Conservation (phyloP, 2,888 invertebrate genomes). For the Willowsia nigromaculata region DNA sequence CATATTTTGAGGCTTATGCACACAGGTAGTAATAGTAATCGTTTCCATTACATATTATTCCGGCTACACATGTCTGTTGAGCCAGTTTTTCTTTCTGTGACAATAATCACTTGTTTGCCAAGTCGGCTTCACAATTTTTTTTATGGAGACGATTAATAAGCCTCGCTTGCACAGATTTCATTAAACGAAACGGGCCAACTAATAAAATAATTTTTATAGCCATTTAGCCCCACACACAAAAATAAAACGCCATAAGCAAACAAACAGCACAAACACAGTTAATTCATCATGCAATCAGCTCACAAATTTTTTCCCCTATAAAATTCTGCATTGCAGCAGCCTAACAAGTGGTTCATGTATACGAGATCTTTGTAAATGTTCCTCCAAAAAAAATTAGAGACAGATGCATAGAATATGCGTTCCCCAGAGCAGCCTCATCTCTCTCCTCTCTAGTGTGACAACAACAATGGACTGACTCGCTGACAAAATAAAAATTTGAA, state of each 20-base stretch:
- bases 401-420: background rate
- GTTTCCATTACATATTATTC: background rate
- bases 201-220: too few species aligned
- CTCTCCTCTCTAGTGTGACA: slow-evolving; percentile 70
- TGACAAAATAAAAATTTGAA: slow-evolving; percentile 59
- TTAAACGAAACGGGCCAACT: background rate
- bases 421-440: background rate
- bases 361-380: too few species aligned
- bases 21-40: slow-evolving; percentile 26
- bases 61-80: background rate
- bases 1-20: background rate
- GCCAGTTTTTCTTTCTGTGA: background rate
- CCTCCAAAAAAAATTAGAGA: background rate
- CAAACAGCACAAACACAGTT: too few species aligned
- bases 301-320: background rate
- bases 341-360: slow-evolving; percentile 4
- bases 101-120: background rate
- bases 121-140: background rate
- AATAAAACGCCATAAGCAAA: background rate
- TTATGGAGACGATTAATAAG: background rate
- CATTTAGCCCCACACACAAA: too few species aligned
- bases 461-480: slow-evolving; percentile 68
- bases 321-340: background rate
- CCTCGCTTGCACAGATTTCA: background rate
- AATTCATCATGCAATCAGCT: slow-evolving; percentile 44